phyloP scores from a whole-genome alignment of 2,113 vertebrate genomes.

The Bucco capensis region DNA sequence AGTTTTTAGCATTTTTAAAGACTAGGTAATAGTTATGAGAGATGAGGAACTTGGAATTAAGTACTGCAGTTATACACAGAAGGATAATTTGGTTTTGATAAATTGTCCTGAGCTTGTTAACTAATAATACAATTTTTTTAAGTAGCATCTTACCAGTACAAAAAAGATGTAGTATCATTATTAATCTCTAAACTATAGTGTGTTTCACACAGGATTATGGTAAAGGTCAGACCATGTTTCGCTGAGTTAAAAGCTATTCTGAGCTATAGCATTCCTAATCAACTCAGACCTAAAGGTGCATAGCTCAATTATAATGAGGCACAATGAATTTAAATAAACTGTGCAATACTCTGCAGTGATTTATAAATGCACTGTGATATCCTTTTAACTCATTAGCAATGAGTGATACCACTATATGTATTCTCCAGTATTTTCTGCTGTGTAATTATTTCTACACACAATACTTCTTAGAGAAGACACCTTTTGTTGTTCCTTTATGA shows the following conservation, averaged over 20 bases:
- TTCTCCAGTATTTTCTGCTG: constrained; percentile 71
- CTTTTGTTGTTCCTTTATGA: constrained; percentile 43
- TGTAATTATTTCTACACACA: constrained; percentile 76
- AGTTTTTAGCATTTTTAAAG: constrained; percentile 95
- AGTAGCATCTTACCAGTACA: constrained; percentile 87
- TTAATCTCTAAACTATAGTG: constrained; percentile 97
- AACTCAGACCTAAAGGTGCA: constrained; percentile 99
- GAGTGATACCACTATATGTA: constrained; percentile 82
- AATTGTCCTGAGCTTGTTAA: constrained; percentile 91
- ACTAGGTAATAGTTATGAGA: constrained; percentile 96
- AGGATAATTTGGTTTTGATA: constrained; percentile 99
- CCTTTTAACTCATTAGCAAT: constrained; percentile 99
- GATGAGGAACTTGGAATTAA: constrained; percentile 96
- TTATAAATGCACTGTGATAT: constrained; percentile 93
- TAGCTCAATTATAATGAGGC: constrained; percentile 99
- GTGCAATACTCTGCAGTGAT: constrained; percentile 91
- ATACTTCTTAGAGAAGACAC: constrained; percentile 51
- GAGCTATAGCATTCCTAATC: constrained; percentile 98
- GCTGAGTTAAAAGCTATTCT: constrained; percentile 99
- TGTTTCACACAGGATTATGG: constrained; percentile 97
- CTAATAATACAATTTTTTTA: constrained; percentile 99
- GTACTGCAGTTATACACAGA: constrained; percentile 92
- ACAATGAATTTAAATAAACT: constrained; percentile 99
- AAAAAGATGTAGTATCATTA: constrained; percentile 94
- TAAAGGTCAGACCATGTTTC: constrained; percentile 98